Base-by-base conservation (phyloP, 2,888 invertebrate genomes). In the Neelides folsomi region DNA sequence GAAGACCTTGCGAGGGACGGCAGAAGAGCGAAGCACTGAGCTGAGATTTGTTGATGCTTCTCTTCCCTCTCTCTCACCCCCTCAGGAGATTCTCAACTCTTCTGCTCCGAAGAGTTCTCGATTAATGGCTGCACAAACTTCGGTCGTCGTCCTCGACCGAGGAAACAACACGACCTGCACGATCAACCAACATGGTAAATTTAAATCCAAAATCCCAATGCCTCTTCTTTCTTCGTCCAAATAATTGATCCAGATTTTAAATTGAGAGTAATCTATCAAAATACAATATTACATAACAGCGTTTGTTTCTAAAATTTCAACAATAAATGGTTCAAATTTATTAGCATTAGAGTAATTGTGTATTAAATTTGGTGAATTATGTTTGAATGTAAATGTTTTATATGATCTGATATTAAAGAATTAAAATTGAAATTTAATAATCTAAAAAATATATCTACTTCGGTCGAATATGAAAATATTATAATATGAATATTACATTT, bases 121-220 rank as follows among this genome's bases (percentile, higher is more conserved):
- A 27, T 27, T 56, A 58, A 66, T 63, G 63, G 75, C 73, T 71
- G 86, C 86, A 70, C 82, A 82, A 77, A 88, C 89, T 71, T 88
- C 87, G 80, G 89, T 90, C 75, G 89, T 92, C 74, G 86, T 90
- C 70, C 79, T 88, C 71, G 89, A 92, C 76, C 81, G 92, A 73
- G 90, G 90, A 74, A 89, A 92, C 77, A 90, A 90, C 77, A 92
- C 90, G 73, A 89, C 90, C 72, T 90, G 89, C 76, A 89, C 90
- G 70, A 86, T 93, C 73, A 92, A 93, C 79, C 80, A 92, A 74
- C 90, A 90, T 76, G 92, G 92, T 92, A 76, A 80, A 20, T 13
- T 34, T 43, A 10, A 46, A 18, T 46, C 15, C 36, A 35, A 40
- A 42, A 35, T 34, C n/a, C 18, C 20, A 35, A 12, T 27, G 9